phyloP scores from a whole-genome alignment of 2,797 vertebrate species.

The Carcharodon carcharias region DNA sequence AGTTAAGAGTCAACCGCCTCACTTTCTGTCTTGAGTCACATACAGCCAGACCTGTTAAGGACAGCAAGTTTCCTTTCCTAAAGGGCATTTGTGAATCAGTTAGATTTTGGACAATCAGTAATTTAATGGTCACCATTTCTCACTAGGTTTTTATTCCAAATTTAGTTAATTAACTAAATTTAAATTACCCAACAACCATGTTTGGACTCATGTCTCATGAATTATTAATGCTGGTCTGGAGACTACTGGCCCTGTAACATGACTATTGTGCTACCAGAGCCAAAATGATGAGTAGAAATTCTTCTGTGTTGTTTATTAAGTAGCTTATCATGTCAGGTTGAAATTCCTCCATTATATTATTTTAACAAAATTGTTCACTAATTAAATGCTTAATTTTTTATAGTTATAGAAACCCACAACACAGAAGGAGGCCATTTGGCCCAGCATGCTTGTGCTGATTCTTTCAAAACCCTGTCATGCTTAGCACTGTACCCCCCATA shows the following conservation, averaged over 20 bases:
- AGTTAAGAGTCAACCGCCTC: background rate
- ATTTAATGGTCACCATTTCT: background rate
- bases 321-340: background rate
- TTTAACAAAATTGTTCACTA: background rate
- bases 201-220: background rate
- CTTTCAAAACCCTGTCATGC: background rate
- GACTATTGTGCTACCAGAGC: background rate
- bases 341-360: background rate
- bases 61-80: background rate
- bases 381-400: background rate
- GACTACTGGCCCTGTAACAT: background rate
- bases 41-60: background rate
- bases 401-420: background rate
- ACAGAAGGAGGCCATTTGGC: background rate
- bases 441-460: background rate
- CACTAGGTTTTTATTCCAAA: background rate
- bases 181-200: background rate
- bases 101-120: background rate
- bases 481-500: background rate
- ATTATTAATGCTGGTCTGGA: background rate
- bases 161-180: background rate
- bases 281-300: background rate
- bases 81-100: background rate
- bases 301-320: background rate
- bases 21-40: background rate